A percentile compares a stretch with the other conserved stretches of the same genome.
phyloP scores from a whole-genome alignment of 2,113 vertebrate genomes.

The Limnothrissa miodon region DNA sequence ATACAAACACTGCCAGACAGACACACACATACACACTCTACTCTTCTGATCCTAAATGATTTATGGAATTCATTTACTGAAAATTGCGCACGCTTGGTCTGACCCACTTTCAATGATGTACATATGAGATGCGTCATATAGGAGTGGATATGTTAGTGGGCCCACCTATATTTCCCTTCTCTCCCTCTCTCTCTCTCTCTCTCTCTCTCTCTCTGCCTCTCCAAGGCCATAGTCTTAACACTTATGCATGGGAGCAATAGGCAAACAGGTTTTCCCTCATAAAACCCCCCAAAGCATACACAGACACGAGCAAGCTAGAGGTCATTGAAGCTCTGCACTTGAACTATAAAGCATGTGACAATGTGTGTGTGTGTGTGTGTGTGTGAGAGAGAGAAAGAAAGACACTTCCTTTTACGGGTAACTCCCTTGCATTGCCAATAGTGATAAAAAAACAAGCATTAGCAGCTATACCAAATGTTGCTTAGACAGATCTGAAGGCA shows the following conservation, averaged over 20 bases:
- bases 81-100: not conserved
- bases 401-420: too few relatives aligned
- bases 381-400: not conserved
- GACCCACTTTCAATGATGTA: slow-evolving; percentile 10
- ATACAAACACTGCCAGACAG: not conserved
- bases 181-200: too few relatives aligned
- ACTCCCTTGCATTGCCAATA: too few relatives aligned
- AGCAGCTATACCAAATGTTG: too few relatives aligned
- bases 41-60: not conserved
- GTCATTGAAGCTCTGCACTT: not conserved
- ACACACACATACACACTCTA: not conserved
- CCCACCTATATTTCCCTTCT: not conserved
- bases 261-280: slow-evolving; percentile 5
- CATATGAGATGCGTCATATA: not conserved
- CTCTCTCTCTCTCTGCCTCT: not conserved
- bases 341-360: not conserved
- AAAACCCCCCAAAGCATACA: not conserved
- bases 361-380: not conserved
- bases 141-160: not conserved
- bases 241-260: not conserved
- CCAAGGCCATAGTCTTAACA: not conserved
- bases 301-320: not conserved
- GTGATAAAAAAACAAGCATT: too few relatives aligned
- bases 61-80: slow-evolving; percentile 2
- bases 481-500: too few relatives aligned